Conservation (phyloP, 2,888 invertebrate genomes). For the Orthosia gracilis region DNA sequence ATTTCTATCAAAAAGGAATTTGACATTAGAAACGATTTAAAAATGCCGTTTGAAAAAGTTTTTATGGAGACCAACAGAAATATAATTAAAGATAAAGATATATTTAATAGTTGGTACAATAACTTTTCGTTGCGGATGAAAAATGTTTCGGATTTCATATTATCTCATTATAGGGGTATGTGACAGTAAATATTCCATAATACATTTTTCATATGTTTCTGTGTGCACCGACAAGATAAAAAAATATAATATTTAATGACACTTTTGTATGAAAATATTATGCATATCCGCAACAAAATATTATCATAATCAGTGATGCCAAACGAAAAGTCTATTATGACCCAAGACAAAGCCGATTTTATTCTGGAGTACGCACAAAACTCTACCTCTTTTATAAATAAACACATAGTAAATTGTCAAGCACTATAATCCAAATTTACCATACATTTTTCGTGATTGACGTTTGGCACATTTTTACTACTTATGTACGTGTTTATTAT, state of each 20-base stretch:
- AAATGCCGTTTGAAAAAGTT: slow-evolving; percentile 50
- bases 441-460: too few relatives aligned
- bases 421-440: too few relatives aligned
- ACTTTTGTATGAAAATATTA: too few relatives aligned
- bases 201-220: neutral
- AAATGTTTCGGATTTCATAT: slow-evolving; percentile 40
- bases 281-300: neutral
- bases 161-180: slow-evolving; percentile 6
- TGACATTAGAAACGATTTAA: slow-evolving; percentile 51
- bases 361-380: too few relatives aligned
- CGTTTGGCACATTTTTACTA: too few relatives aligned
- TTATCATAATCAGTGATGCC: neutral
- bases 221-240: too few relatives aligned
- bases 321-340: neutral
- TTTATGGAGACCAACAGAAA: slow-evolving; percentile 34
- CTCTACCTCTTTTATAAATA: too few relatives aligned
- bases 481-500: neutral
- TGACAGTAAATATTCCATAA: slow-evolving; percentile 2
- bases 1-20: slow-evolving; percentile 62
- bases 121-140: slow-evolving; percentile 8
- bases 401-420: too few relatives aligned
- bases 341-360: neutral
- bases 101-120: too few relatives aligned
- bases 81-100: neutral
- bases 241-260: too few relatives aligned